Evolutionary conservation across 2,888 invertebrate genomes (phyloP).

Genomic region (Pristionchus entomophagus): DNA sequence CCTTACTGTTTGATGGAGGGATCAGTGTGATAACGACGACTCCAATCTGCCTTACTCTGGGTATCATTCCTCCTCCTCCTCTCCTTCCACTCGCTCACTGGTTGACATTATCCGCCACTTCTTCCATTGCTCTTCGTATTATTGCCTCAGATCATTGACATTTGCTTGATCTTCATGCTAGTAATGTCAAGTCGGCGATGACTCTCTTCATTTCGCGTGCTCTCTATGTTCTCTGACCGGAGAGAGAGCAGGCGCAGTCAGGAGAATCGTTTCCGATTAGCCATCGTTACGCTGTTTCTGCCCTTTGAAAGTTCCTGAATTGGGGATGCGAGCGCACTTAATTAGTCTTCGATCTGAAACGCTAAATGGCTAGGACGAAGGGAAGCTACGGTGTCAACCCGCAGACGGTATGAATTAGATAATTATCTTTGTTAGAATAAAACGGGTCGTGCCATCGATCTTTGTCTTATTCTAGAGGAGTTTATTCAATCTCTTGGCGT

Average conservation of each 20-base stretch:
- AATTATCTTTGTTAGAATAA: no score
- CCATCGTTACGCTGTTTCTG: no score
- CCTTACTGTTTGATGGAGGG: neutral
- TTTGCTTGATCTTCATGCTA: neutral
- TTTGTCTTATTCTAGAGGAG: no score
- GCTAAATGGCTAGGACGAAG: neutral
- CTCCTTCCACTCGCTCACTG: neutral
- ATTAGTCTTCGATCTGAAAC: neutral
- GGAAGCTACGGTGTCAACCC: conserved; percentile 11
- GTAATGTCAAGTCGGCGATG: no score
- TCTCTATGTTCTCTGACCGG: neutral
- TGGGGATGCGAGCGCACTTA: neutral
- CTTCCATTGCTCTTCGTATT: neutral
- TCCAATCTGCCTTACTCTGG: neutral
- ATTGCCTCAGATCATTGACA: neutral
- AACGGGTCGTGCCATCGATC: no score
- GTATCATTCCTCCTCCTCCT: neutral
- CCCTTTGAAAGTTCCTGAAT: conserved; percentile 27
- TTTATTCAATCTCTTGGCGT: no score
- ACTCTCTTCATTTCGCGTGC: neutral
- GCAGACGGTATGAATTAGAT: neutral
- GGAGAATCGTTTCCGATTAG: no score
- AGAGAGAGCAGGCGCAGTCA: no score
- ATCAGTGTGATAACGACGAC: neutral
- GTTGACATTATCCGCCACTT: neutral